Conservation (phyloP, 2,797 vertebrate species). For the Glossophaga mutica region DNA sequence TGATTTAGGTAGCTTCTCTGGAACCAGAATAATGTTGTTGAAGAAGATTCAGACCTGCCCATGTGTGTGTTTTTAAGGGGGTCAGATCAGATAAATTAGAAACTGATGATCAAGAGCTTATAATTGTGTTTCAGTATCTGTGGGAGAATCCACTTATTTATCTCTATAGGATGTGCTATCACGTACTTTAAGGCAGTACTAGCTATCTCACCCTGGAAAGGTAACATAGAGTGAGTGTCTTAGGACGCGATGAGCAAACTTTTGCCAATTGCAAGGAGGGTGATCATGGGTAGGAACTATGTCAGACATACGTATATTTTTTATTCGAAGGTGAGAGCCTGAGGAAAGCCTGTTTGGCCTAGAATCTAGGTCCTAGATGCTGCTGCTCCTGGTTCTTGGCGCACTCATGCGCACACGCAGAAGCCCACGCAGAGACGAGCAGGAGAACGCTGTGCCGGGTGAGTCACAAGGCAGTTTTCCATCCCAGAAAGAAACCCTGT, state of each 20-base stretch:
- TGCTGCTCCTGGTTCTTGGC: not conserved
- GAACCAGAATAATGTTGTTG: not conserved
- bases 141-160: not conserved
- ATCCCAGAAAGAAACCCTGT: not conserved
- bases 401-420: not conserved
- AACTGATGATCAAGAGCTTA: not conserved
- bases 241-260: not conserved
- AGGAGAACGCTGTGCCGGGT: not conserved
- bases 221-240: not conserved
- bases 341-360: not conserved
- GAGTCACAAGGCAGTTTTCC: not conserved
- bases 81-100: not conserved
- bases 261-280: not conserved
- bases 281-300: not conserved
- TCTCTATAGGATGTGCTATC: not conserved
- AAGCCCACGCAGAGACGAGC: not conserved
- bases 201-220: not conserved
- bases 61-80: not conserved
- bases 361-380: not conserved
- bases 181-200: not conserved
- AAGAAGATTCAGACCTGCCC: not conserved
- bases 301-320: not conserved
- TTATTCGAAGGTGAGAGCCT: not conserved
- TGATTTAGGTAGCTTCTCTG: not conserved
- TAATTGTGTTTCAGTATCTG: not conserved